A percentile compares a stretch with the other conserved stretches of the same genome.
These are phyloP conservation scores for Scrobipalpa atriplicella DNA, from an alignment of 2,888 invertebrate genomes.

Conservation along the genomic window DNA sequence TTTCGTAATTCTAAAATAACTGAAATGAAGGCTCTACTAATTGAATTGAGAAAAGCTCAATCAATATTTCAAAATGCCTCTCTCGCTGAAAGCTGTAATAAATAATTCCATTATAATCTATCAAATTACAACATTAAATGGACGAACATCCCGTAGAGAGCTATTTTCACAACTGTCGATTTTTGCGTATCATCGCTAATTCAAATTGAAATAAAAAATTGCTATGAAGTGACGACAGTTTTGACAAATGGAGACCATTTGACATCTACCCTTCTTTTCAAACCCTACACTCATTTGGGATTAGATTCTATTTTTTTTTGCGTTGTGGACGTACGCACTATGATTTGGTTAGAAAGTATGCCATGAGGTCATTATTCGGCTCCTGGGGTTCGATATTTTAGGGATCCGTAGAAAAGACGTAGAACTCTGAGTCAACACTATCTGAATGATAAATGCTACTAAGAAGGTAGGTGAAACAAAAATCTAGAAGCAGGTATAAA, in stretches of 20 bases:
- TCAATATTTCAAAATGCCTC: background rate
- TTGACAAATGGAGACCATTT: conserved; percentile 43
- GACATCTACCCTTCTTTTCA: conserved; percentile 17
- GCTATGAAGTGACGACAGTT: conserved; percentile 36
- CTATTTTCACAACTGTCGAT: conserved; percentile 17
- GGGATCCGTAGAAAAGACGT: conserved; percentile 38
- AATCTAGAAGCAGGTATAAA: too few relatives aligned
- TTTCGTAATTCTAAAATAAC: too few relatives aligned
- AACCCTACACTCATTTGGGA: conserved; percentile 33
- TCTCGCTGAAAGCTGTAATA: background rate
- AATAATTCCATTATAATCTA: background rate
- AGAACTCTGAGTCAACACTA: too few relatives aligned
- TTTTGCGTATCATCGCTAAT: conserved; percentile 29
- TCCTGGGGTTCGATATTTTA: conserved; percentile 33
- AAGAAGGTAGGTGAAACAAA: too few relatives aligned
- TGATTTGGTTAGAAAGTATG: conserved; percentile 63
- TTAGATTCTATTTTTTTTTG: conserved; percentile 4
- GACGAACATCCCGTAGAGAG: background rate
- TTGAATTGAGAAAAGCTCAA: background rate
- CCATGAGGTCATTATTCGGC: conserved; percentile 55
- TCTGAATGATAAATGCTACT: too few relatives aligned
- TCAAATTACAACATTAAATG: background rate
- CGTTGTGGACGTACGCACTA: conserved; percentile 33
- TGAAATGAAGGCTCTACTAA: too few relatives aligned
- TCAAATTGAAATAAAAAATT: conserved; percentile 30